Evolutionary conservation across 2,888 invertebrate species (phyloP).

Genomic region (Pristionchus fissidentatus): DNA sequence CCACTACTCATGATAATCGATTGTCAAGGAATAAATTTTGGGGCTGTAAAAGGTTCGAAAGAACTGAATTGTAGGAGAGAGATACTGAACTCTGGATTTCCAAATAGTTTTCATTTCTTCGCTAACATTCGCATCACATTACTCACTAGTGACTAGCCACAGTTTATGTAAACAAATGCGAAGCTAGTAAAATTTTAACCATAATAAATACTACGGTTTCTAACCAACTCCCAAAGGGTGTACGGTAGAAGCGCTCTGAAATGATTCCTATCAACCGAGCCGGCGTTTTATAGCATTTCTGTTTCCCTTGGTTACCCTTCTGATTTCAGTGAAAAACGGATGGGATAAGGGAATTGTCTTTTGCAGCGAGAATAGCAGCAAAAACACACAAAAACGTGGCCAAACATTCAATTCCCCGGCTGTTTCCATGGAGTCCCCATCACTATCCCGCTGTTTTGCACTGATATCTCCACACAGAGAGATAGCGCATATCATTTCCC

Average conservation of each 20-base stretch:
- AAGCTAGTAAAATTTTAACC: too few relatives aligned
- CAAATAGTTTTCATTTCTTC: too few relatives aligned
- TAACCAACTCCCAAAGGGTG: too few relatives aligned
- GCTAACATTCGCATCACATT: slow-evolving; percentile 8
- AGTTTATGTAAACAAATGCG: too few relatives aligned
- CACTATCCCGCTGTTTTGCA: background rate
- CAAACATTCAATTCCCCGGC: too few relatives aligned
- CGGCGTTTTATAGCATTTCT: background rate
- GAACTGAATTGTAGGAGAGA: background rate
- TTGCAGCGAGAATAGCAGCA: too few relatives aligned
- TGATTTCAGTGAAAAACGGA: background rate
- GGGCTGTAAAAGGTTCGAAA: background rate
- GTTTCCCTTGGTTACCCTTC: background rate
- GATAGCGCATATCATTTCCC: background rate
- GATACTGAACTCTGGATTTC: background rate
- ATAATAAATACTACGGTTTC: too few relatives aligned
- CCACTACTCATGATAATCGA: too few relatives aligned
- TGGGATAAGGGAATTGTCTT: too few relatives aligned
- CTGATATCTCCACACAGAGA: background rate
- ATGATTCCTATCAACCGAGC: background rate
- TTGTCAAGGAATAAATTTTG: too few relatives aligned
- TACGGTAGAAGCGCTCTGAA: background rate
- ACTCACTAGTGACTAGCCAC: too few relatives aligned
- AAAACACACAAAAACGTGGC: too few relatives aligned
- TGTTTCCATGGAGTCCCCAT: background rate